phyloP scores from a whole-genome alignment of 2,888 invertebrate species.

The Odontomyia ornata region DNA sequence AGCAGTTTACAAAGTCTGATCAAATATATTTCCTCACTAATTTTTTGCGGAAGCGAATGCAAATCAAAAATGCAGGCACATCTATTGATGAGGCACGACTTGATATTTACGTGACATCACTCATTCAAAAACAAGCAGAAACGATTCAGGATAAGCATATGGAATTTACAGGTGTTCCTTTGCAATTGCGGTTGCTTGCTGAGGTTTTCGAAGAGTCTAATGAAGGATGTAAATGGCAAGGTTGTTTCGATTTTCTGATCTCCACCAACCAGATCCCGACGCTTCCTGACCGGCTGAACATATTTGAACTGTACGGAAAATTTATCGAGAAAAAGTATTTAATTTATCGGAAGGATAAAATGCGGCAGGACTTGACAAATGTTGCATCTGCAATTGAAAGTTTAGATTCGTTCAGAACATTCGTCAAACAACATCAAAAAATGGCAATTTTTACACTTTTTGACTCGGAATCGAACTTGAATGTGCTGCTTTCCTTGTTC shows the following conservation, averaged over 20 bases:
- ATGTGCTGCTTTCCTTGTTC: background rate
- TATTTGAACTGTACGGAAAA: background rate
- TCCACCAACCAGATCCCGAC: background rate
- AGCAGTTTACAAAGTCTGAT: background rate
- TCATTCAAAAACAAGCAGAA: slow-evolving; percentile 7
- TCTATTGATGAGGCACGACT: background rate
- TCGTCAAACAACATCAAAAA: slow-evolving; percentile 15
- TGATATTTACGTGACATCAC: background rate
- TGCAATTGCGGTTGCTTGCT: slow-evolving; percentile 26
- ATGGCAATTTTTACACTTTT: slow-evolving; percentile 2
- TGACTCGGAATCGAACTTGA: background rate
- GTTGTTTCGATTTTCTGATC: background rate
- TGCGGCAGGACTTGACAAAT: slow-evolving; percentile 26
- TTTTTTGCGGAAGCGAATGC: background rate
- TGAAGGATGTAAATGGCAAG: background rate
- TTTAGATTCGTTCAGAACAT: slow-evolving; percentile 15
- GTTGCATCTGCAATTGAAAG: slow-evolving; percentile 9
- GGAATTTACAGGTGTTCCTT: slow-evolving; percentile 24
- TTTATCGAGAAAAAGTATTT: slow-evolving; percentile 30
- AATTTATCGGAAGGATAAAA: slow-evolving; percentile 32
- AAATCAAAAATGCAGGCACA: background rate
- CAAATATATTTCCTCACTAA: slow-evolving; percentile 11
- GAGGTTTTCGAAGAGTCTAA: slow-evolving; percentile 17
- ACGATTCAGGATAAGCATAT: background rate
- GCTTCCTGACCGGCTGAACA: slow-evolving; percentile 16